Percentiles rank a stretch among this genome's conserved stretches.
phyloP scores from a whole-genome alignment of 1,140 invertebrate genomes.

The Drosophila parabipectinata region DNA sequence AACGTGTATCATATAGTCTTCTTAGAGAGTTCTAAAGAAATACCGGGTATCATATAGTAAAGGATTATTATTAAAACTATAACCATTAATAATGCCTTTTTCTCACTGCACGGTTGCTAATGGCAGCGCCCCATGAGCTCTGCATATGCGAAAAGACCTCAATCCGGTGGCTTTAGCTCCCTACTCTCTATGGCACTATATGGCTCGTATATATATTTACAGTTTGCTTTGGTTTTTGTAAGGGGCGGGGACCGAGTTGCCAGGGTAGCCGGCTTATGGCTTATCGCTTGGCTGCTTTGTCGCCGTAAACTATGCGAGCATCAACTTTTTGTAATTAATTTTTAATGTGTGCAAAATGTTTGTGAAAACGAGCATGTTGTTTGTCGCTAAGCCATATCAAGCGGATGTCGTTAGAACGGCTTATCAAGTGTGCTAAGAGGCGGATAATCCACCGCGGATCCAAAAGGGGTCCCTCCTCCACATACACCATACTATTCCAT shows the following conservation, averaged over 20 bases:
- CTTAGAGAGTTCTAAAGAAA: too few species aligned
- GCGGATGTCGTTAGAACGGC: conserved; percentile 40
- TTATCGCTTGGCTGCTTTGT: conserved; percentile 69
- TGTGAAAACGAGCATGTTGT: conserved; percentile 60
- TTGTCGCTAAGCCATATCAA: conserved; percentile 28
- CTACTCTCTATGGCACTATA: conserved; percentile 12
- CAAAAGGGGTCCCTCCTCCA: neutral
- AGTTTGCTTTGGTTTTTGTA: neutral
- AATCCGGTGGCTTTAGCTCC: conserved; percentile 43
- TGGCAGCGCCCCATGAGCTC: conserved; percentile 47
- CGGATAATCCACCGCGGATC: conserved; percentile 17
- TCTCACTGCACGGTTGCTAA: conserved; percentile 36
- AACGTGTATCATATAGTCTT: too few species aligned
- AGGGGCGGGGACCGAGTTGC: neutral
- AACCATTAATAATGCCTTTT: neutral
- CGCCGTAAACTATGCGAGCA: conserved; percentile 69
- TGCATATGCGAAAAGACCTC: conserved; percentile 52
- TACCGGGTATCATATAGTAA: too few species aligned
- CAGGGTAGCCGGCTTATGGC: conserved; percentile 17
- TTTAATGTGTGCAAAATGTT: conserved; percentile 80
- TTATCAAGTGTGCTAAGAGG: conserved; percentile 44
- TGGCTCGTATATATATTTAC: conserved; percentile 1
- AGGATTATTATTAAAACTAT: neutral
- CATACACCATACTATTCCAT: neutral
- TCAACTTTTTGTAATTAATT: conserved; percentile 79